These are phyloP conservation scores for Grapholita molesta DNA, from an alignment of 1,140 invertebrate genomes.

Conservation along the genomic window DNA sequence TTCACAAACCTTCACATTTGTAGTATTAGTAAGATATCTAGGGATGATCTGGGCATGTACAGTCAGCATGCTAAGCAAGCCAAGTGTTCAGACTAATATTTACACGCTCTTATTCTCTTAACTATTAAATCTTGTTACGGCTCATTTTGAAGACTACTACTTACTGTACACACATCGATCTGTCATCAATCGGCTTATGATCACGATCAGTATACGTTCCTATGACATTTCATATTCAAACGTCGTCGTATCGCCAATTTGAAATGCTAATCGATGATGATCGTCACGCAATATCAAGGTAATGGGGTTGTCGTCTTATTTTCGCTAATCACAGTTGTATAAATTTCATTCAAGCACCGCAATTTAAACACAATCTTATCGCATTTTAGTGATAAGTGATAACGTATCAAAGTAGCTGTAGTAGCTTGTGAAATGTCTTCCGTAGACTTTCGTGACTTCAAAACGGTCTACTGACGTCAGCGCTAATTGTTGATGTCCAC, in stretches of 20 bases:
- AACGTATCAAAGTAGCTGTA: conserved; percentile 11
- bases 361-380: conserved; percentile 10
- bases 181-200: too few species aligned
- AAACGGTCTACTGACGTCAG: neutral
- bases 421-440: neutral
- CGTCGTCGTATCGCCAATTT: conserved; percentile 22
- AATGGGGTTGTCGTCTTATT: conserved; percentile 5
- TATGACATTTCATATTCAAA: conserved; percentile 19
- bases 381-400: neutral
- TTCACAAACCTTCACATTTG: too few species aligned
- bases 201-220: too few species aligned
- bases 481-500: too few species aligned
- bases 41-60: too few species aligned
- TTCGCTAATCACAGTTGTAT: neutral
- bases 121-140: too few species aligned
- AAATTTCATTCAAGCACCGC: conserved; percentile 5
- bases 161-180: too few species aligned
- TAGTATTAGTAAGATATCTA: too few species aligned
- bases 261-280: conserved; percentile 24
- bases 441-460: neutral
- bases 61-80: too few species aligned
- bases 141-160: too few species aligned
- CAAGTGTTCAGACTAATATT: too few species aligned
- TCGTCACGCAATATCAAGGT: conserved; percentile 32
- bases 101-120: too few species aligned